These are phyloP conservation scores for Pteropus alecto DNA, from an alignment of 2,113 vertebrate genomes.

Conservation along the genomic window DNA sequence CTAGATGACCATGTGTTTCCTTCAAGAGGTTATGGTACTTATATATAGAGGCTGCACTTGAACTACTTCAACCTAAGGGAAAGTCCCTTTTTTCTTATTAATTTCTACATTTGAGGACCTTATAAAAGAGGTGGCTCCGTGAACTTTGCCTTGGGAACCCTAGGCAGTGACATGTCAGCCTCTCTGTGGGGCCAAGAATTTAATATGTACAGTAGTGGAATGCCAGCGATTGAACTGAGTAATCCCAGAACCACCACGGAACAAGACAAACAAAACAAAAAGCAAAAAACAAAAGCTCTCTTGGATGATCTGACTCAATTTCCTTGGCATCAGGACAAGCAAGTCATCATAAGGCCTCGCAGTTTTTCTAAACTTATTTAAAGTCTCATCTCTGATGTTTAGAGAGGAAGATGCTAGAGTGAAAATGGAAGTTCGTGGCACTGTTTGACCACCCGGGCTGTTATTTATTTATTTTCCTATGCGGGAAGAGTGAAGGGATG, in stretches of 20 bases:
- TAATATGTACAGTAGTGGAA: neutral
- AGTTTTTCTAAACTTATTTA: conserved; percentile 38
- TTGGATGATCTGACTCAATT: conserved; percentile 36
- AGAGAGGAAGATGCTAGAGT: conserved; percentile 16
- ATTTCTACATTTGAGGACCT: conserved; percentile 9
- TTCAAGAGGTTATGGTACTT: neutral
- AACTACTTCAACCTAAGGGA: neutral
- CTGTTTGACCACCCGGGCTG: neutral
- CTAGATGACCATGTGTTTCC: neutral
- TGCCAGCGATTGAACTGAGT: neutral
- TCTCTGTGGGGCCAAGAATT: neutral
- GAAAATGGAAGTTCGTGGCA: neutral
- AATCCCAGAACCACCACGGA: neutral
- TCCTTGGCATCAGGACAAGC: neutral
- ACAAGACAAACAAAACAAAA: neutral
- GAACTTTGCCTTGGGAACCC: neutral
- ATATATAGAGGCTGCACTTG: neutral
- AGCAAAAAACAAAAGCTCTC: neutral
- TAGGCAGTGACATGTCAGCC: neutral
- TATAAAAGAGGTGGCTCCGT: neutral
- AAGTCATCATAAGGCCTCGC: neutral
- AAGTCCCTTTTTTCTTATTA: neutral
- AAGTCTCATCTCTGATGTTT: conserved; percentile 12
- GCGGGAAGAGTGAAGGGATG: neutral
- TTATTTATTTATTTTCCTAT: conserved; percentile 3